Evolutionary conservation across 1,140 invertebrate species (phyloP), one percentile per base, ranked within the genome.

Genomic region (Anastrepha ludens): DNA sequence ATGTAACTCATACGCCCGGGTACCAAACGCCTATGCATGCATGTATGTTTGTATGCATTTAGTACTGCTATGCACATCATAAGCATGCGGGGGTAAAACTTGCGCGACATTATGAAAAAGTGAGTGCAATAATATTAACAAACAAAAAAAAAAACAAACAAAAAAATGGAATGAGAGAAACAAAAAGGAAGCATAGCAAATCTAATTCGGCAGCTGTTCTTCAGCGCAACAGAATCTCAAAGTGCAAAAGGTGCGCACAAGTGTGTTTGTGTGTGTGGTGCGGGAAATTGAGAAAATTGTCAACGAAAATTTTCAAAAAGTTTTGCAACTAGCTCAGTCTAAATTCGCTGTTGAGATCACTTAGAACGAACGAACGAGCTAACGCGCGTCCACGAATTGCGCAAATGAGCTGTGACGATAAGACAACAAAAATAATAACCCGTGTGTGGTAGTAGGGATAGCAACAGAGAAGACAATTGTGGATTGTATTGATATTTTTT

Each of bases 281-380:
- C 47, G 74, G 47, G 20, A 58, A 81, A 81, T 55, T 81, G 74
- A 50, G 74, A 55, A 55, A 81, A 29, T 81, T 55, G 50, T 81
- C 74, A 81, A 81, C 47, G 74, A 81, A 81, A 81, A 58, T 81
- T 81, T 17, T 58, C 47, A 81, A 55, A 81, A 81, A 20, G 20
- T 47, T 81, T 55, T 81, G 50, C 47, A 81, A 55, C 47, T 55
- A 50, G 74, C 74, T 81, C 74, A 81, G 74, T 81, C 74, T 81
- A 81, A 55, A 47, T 55, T 81, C 74, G 74, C 74, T 50, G n/a
- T 20, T 81, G 74, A 81, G 74, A 81, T 81, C 74, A 81, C 74
- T 81, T 81, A 50, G 74, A 55, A 81, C 74, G 74, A 81, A 81
- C 67, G 47, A 81, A 81, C 74, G 74, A 81, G 47, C 74, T 44